Percentiles rank a stretch among this genome's conserved stretches.
Conservation (phyloP, 2,888 invertebrate genomes). For the Eupeodes latifasciatus region DNA sequence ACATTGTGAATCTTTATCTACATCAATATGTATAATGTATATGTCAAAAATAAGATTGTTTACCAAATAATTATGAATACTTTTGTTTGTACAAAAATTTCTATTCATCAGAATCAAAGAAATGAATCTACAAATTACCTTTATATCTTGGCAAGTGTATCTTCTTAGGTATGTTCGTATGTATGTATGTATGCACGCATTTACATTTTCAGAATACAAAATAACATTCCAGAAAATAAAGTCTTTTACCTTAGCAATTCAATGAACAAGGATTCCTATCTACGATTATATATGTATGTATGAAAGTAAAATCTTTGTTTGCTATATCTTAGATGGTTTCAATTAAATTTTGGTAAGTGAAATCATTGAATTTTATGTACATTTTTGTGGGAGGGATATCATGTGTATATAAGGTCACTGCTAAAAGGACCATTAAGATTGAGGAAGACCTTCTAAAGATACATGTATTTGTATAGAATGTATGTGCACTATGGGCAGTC, state of each 20-base stretch:
- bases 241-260: neutral
- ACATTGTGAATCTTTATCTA: no score
- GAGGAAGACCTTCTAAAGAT: neutral
- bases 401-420: neutral
- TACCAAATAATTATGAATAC: no score
- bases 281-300: no score
- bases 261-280: neutral
- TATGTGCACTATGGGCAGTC: neutral
- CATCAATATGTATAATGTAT: no score
- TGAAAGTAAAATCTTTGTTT: neutral
- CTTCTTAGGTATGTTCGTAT: no score
- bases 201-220: neutral
- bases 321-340: conserved; percentile 3
- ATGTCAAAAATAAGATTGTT: no score
- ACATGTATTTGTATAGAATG: no score
- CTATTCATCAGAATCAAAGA: no score
- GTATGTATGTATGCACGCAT: no score
- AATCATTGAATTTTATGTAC: neutral
- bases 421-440: neutral
- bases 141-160: no score
- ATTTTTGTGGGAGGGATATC: neutral
- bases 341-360: conserved; percentile 19
- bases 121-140: no score
- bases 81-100: no score
- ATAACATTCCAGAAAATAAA: neutral